phyloP scores from a whole-genome alignment of 2,888 invertebrate species.

The Luperina nickerlii region DNA sequence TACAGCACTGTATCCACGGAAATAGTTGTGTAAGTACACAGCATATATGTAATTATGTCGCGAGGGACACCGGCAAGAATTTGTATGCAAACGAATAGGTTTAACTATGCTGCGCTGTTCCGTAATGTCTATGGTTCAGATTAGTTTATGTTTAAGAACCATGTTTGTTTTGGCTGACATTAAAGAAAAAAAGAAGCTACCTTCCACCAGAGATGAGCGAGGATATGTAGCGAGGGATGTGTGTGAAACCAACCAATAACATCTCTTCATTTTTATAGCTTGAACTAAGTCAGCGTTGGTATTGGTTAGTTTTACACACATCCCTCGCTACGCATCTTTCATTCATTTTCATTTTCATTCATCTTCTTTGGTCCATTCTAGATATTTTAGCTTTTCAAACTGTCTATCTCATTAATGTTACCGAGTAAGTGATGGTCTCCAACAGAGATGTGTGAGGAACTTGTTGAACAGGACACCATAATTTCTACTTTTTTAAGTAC shows the following conservation, averaged over 20 bases:
- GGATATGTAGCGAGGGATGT: too few relatives aligned
- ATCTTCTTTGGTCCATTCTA: neutral
- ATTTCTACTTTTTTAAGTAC: neutral
- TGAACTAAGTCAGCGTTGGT: too few relatives aligned
- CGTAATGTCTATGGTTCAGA: neutral
- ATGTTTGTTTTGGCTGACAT: conserved; percentile 25
- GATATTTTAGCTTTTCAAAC: neutral
- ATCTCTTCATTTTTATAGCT: too few relatives aligned
- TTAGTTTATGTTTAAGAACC: neutral
- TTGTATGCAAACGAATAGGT: conserved; percentile 10
- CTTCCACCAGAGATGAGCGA: too few relatives aligned
- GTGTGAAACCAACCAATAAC: too few relatives aligned
- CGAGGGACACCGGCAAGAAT: conserved; percentile 13
- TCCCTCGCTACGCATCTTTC: too few relatives aligned
- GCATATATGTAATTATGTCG: neutral
- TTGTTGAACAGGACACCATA: neutral
- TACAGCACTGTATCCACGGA: conserved; percentile 29
- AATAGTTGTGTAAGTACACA: conserved; percentile 34
- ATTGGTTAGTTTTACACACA: too few relatives aligned
- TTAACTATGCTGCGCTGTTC: neutral
- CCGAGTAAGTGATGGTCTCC: neutral
- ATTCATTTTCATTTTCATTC: too few relatives aligned
- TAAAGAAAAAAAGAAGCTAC: neutral
- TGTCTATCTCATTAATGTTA: neutral
- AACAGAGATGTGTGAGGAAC: neutral